Conservation (phyloP, 2,113 vertebrate genomes). For the Cynopterus brachyotis region DNA sequence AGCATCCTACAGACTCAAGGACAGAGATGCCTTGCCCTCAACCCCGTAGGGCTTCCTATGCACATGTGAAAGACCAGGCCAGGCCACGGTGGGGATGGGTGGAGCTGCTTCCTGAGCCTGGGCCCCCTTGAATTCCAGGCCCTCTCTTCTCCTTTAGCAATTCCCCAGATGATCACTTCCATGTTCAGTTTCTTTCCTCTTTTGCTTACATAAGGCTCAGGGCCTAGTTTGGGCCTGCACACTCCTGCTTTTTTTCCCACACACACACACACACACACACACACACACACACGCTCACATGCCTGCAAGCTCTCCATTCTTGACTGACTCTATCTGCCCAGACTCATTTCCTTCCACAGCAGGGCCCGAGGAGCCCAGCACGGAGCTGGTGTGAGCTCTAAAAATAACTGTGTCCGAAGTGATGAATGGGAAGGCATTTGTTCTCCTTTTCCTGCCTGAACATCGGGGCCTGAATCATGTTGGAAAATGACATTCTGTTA, state of each 20-base stretch:
- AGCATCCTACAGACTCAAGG: not conserved
- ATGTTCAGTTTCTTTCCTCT: not conserved
- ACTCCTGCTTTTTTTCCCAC: no score
- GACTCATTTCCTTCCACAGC: slow-evolving; percentile 50
- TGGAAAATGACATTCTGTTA: slow-evolving; percentile 79
- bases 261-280: not conserved
- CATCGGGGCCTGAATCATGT: slow-evolving; percentile 66
- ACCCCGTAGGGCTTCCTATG: not conserved
- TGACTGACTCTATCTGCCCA: not conserved
- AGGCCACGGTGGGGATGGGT: not conserved
- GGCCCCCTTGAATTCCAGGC: not conserved
- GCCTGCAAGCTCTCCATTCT: not conserved
- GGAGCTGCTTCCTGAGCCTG: not conserved
- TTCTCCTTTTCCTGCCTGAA: slow-evolving; percentile 69
- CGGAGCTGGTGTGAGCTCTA: slow-evolving; percentile 62
- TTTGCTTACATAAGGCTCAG: not conserved
- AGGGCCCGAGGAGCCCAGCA: slow-evolving; percentile 45
- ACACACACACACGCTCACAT: not conserved
- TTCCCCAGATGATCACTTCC: not conserved
- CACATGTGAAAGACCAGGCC: not conserved
- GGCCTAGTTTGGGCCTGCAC: not conserved
- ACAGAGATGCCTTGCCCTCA: not conserved
- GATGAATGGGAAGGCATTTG: slow-evolving; percentile 75
- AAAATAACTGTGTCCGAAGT: slow-evolving; percentile 67
- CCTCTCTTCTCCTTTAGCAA: not conserved